Evolutionary conservation across 2,797 vertebrate genomes (phyloP).

Genomic region (Taeniopygia guttata): DNA sequence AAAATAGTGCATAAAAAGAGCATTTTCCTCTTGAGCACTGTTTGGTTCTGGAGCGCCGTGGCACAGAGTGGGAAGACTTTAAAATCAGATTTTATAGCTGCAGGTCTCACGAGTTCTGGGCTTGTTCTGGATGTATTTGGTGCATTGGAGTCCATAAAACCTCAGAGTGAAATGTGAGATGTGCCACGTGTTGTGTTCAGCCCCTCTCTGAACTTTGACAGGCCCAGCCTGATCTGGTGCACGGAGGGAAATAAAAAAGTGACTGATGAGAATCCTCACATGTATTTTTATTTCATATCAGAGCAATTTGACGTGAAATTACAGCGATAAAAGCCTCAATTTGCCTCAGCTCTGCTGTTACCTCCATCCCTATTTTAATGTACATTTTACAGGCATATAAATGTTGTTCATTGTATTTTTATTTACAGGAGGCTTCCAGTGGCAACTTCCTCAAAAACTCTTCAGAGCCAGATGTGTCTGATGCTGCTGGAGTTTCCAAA

Average conservation of each 20-base stretch:
- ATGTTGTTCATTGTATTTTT: background rate
- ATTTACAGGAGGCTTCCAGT: background rate
- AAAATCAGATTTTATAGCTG: background rate
- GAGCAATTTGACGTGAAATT: background rate
- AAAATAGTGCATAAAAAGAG: too few species aligned
- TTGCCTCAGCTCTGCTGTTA: background rate
- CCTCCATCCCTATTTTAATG: background rate
- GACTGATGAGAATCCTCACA: background rate
- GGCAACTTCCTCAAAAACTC: background rate
- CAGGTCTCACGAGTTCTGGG: background rate
- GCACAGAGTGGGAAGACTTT: background rate
- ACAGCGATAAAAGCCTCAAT: background rate
- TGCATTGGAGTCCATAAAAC: background rate
- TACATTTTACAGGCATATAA: background rate
- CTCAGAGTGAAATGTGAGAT: fast-evolving
- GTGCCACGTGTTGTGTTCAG: background rate
- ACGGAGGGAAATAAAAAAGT: background rate
- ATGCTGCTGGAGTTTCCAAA: background rate
- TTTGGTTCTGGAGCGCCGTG: background rate
- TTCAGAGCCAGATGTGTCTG: background rate
- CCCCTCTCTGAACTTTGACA: background rate
- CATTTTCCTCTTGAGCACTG: background rate
- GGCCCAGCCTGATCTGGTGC: background rate
- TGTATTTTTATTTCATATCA: background rate
- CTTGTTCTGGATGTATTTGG: fast-evolving